A percentile compares a stretch with the other conserved stretches of the same genome.
Evolutionary conservation across 2,888 invertebrate genomes (phyloP).

Genomic region (Pseudococcus viburni): DNA sequence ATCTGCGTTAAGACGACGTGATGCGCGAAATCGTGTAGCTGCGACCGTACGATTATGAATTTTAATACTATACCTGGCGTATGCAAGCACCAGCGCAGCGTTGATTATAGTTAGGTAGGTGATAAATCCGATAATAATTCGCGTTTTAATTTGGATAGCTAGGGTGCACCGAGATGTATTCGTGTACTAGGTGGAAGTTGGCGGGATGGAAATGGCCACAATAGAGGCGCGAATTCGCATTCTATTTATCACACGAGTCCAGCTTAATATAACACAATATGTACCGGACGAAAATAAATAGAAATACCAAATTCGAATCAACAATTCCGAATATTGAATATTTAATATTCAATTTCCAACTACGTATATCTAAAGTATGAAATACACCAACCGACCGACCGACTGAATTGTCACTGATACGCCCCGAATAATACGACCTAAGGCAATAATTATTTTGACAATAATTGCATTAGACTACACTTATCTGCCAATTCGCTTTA

Average conservation of each 20-base stretch:
- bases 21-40: too few species aligned
- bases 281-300: constrained; percentile 56
- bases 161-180: background rate
- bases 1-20: too few species aligned
- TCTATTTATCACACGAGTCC: constrained; percentile 55
- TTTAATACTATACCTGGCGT: constrained; percentile 30
- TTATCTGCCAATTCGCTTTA: constrained; percentile 64
- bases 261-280: constrained; percentile 55
- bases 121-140: constrained; percentile 53
- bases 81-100: background rate
- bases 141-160: constrained; percentile 21
- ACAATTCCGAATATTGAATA: constrained; percentile 64
- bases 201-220: background rate
- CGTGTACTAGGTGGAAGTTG: background rate
- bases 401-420: constrained; percentile 66
- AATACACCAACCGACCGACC: constrained; percentile 55
- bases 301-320: constrained; percentile 63
- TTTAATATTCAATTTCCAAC: constrained; percentile 65
- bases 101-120: background rate
- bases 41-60: background rate
- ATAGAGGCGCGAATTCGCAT: constrained; percentile 32
- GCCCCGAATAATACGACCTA: constrained; percentile 62
- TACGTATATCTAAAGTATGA: constrained; percentile 42
- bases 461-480: constrained; percentile 67
- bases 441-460: constrained; percentile 65